Evolutionary conservation across 1,140 invertebrate species (phyloP), one percentile per base, ranked within the genome.

Genomic region (Drosophila jambulina): DNA sequence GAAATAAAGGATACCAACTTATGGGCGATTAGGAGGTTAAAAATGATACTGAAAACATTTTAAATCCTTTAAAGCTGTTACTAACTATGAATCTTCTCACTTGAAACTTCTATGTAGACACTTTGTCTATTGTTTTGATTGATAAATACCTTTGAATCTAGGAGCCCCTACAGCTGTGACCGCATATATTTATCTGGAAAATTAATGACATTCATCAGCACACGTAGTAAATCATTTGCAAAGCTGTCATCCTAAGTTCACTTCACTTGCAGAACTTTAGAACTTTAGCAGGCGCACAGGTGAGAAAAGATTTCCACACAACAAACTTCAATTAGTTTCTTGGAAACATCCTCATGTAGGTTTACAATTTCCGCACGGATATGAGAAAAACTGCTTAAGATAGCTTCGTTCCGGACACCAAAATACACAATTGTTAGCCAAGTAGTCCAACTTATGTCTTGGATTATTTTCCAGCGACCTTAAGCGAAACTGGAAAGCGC

Each of bases 311-410:
- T 19, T 49, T 21, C 4, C 27, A 17, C 27, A 42, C 17, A 72
- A 38, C 29, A 51, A 60, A 83, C 43, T 75, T 68, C 40, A 61
- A 70, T 54, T 67, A 43, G 46, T 69, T 65, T 46, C 17, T 27
- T 0, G 23, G 8, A 29, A 65, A 49, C 67, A 61, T 63, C 53
- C 64, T 13, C 53, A 54, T 48, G 65, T 46, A 25, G 17, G 57
- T 51, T 78, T 54, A 82, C 70, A 75, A 86, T 86, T 86, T 85
- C 63, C 78, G 56, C 38, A 25, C 57, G 45, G 49, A 78, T 53
- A 78, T 80, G 64, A 53, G 45, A 12, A 36, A 68, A 36, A 15
- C 36, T 34, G 25, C 13, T 17, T 23, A 9, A 15, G 19, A 42
- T 10, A 43, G 23, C 19, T 29, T 23, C 12, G 12, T 21, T 43